These are phyloP conservation scores for Azorinus chamasolen DNA, from an alignment of 2,888 invertebrate species.

Conservation along the genomic window DNA sequence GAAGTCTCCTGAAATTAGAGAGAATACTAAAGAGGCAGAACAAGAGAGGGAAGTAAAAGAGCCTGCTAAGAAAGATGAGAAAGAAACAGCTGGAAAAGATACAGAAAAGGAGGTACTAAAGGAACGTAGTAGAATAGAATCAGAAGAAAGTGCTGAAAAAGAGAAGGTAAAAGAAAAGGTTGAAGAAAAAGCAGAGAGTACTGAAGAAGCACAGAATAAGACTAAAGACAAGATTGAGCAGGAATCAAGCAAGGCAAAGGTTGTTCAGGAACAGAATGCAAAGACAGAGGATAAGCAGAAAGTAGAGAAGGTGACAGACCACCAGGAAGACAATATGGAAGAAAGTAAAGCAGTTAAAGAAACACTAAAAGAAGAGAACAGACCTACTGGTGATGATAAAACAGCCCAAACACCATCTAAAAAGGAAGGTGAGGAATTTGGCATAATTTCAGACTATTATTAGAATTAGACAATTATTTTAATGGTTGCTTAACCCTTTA, in stretches of 20 bases:
- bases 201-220: constrained; percentile 6
- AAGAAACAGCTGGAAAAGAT: background rate
- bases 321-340: constrained; percentile 5
- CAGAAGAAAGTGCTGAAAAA: constrained; percentile 10
- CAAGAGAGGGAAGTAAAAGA: background rate
- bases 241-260: background rate
- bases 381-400: constrained; percentile 2
- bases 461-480: too few relatives aligned
- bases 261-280: background rate
- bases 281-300: background rate
- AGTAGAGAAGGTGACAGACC: constrained; percentile 2
- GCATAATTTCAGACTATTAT: too few relatives aligned
- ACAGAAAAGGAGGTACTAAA: background rate
- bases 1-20: background rate
- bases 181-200: constrained; percentile 9
- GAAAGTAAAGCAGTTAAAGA: constrained; percentile 2
- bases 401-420: background rate
- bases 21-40: background rate
- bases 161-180: constrained; percentile 14
- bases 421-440: too few relatives aligned
- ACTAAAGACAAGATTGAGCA: background rate
- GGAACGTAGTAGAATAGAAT: background rate
- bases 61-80: background rate
- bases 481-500: too few relatives aligned
- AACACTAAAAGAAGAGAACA: constrained; percentile 4